phyloP scores from a whole-genome alignment of 1,140 invertebrate genomes.

The Diuraphis noxia region DNA sequence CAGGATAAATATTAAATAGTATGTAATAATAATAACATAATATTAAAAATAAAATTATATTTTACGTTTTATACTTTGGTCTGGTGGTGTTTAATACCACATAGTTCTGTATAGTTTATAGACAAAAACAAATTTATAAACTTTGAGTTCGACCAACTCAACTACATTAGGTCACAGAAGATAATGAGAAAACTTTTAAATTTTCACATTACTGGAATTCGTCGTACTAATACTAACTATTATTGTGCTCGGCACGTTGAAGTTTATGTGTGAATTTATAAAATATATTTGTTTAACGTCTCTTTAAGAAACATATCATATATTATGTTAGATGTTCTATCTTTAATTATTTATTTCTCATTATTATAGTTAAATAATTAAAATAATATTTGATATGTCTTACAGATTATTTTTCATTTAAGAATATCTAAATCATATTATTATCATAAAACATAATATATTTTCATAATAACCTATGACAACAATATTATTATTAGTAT shows the following conservation, averaged over 20 bases:
- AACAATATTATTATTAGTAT: too few species aligned
- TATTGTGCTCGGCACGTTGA: neutral
- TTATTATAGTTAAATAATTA: neutral
- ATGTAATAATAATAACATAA: neutral
- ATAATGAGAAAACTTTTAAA: slow-evolving; percentile 23
- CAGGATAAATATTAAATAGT: neutral
- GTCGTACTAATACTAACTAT: neutral
- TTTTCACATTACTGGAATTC: neutral
- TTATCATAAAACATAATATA: too few species aligned
- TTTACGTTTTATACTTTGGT: neutral
- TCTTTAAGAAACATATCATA: too few species aligned
- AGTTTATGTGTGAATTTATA: neutral
- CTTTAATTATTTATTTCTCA: too few species aligned
- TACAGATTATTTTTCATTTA: neutral
- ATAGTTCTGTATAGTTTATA: neutral
- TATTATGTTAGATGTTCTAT: too few species aligned
- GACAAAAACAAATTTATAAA: neutral
- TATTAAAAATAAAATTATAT: neutral
- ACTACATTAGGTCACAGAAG: neutral
- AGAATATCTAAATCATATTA: too few species aligned
- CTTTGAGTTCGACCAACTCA: neutral
- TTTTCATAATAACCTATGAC: too few species aligned
- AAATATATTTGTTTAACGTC: neutral
- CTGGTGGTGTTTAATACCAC: neutral
- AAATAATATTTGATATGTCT: neutral